Conservation (phyloP, 53 echinoderm and acorn worm genomes). For the Pentamera pediparva region DNA sequence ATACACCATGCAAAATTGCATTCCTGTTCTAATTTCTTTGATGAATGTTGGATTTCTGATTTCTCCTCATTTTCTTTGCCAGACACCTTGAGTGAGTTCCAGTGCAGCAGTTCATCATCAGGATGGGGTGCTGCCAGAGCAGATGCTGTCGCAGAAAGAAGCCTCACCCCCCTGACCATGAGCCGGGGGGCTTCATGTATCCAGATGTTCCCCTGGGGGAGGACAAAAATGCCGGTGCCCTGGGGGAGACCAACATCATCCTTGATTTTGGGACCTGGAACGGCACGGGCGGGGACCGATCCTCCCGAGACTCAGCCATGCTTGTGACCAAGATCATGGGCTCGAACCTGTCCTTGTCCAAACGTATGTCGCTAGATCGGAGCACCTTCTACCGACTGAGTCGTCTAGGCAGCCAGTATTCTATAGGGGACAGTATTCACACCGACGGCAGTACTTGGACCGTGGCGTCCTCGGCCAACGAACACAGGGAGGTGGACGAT, state of each 20-base stretch:
- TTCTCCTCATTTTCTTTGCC: not conserved
- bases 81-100: not conserved
- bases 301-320: conserved; percentile 19
- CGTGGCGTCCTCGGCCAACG: conserved; percentile 68
- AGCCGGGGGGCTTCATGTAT: conserved; percentile 73
- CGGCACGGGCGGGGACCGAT: conserved; percentile 20
- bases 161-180: conserved; percentile 47
- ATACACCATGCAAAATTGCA: too few relatives aligned
- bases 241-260: conserved; percentile 26
- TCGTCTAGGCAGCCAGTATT: conserved; percentile 80
- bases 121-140: conserved; percentile 97
- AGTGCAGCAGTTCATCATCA: conserved; percentile 16
- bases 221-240: conserved; percentile 31
- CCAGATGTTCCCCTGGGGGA: conserved; percentile 58
- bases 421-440: conserved; percentile 71
- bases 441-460: conserved; percentile 97
- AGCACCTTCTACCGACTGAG: conserved; percentile 84
- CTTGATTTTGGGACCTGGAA: conserved; percentile 21
- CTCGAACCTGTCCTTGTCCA: conserved; percentile 74
- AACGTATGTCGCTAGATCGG: conserved; percentile 63
- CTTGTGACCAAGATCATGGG: conserved; percentile 36
- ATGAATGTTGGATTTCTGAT: too few relatives aligned
- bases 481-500: conserved; percentile 80
- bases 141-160: conserved; percentile 82
- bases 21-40: too few relatives aligned